Base-by-base conservation (phyloP, 2,113 vertebrate species). In the Oryzias javanicus region DNA sequence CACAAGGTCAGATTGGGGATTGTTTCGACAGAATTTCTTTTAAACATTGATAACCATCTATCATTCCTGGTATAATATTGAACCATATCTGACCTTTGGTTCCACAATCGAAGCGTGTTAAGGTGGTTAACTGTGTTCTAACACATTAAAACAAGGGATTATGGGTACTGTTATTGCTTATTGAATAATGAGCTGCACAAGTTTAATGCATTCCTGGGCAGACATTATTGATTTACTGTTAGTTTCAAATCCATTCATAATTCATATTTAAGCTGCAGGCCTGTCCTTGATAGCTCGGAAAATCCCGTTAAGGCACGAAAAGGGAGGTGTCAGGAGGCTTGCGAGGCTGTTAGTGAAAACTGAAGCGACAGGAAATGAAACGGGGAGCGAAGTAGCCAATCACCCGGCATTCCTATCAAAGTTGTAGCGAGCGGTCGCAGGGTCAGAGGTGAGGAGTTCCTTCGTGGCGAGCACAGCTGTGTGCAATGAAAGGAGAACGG, bases 311-410 rank as follows among this genome's bases (percentile, higher is more conserved):
- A 86, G 72, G 55, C 70, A 15, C 4, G 22, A 69, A 45, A 47
- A 46, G 60, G 67, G 77, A 66, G 70, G 45, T 18, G 40, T 80
- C 24, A 0, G 61, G 40, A 80, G 74, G 61, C 51, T 81, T 50
- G 42, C 25, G 64, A 68, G 58, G 62, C 78, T 61, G 59, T 49
- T 49, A 74, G 70, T 78, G 55, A 80, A 76, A 82, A 73, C 72
- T 70, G 71, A 83, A 76, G 74, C 70, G 53, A 77, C 84, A 88
- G 89, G 89, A 90, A 90, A 90, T 89, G 83, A 89, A 83, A 78
- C 78, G 65, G 64, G 80, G 81, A 87, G 80, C 59, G 49, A 72
- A 70, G 86, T 81, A 88, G 86, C 86, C 85, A 86, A 88, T 89
- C 85, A 87, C 67, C 69, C 61, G 14, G 74, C 80, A 89, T 90